Base-by-base conservation (phyloP, 2,797 vertebrate species). In the Leucoraja ocellata region DNA sequence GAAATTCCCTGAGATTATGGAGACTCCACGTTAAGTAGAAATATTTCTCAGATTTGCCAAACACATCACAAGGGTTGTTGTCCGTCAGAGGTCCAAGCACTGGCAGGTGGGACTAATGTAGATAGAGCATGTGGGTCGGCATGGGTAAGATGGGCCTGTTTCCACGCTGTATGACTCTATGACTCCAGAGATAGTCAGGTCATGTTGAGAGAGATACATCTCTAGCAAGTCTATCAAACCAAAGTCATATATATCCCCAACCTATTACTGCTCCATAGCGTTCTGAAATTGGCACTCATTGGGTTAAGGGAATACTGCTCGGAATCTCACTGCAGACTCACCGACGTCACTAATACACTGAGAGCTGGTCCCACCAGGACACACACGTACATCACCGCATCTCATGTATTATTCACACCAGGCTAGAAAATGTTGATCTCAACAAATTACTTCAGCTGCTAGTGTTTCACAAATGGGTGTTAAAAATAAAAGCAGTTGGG, bases 371-470 rank as follows among this genome's bases (percentile, higher is more conserved):
- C 61, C 61, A 68, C 84, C 61, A 88, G 61, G 16, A 32, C 32
- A 18, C n/a, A 88, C 16, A 88, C 16, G 1, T 68, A 63, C n/a
- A 88, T 88, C 90, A 74, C 36, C 11, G 0, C 71, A 73, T 73
- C 74, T 92, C 90, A 92, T 92, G 71, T 92, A 74, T 92, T 46
- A 76, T 92, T 92, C 71, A 76, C 68, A 36, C 18, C 13, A 58
- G 14, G 90, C 71, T 54, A 71, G 71, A 76, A 76, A 74, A 92
- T 46, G 39, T 46, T 54, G 39, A 54, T 36, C 90, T 92, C 36
- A 74, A 91, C 8, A 74, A 76, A 92, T 92, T 46, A 92, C 39
- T 46, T 58, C 10, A 28, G 21, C 54, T 54, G 81, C 39, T 58
- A 8, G 23, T 14, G 71, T 58, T 76, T 28, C 36, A 54, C 36